These are phyloP conservation scores for Hirtodrosophila cameraria DNA, from an alignment of 2,888 invertebrate genomes.

Conservation along the genomic window DNA sequence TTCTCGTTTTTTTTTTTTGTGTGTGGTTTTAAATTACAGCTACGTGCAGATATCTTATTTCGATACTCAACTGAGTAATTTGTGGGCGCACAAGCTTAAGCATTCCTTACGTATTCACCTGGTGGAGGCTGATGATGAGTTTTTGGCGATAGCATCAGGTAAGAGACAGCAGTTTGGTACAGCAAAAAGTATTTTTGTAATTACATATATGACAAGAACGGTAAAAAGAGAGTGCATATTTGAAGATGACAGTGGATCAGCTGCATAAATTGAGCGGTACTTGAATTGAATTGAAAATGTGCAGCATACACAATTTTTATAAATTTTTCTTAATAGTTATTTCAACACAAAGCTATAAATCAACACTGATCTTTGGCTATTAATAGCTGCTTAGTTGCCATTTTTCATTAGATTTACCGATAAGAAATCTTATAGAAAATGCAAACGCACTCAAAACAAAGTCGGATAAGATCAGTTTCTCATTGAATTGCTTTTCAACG, in stretches of 20 bases:
- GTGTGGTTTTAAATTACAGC: constrained; percentile 75
- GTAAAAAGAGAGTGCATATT: background rate
- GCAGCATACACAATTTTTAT: no score
- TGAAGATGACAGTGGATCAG: background rate
- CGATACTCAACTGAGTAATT: constrained; percentile 50
- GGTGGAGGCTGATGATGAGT: constrained; percentile 53
- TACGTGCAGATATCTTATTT: constrained; percentile 80
- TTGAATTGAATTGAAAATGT: no score
- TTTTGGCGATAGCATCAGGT: constrained; percentile 61
- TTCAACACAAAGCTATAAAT: constrained; percentile 29
- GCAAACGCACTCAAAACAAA: constrained; percentile 62
- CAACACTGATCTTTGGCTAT: constrained; percentile 16
- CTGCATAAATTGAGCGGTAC: background rate
- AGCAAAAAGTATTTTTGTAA: constrained; percentile 12
- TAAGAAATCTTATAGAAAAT: constrained; percentile 35
- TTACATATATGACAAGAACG: constrained; percentile 9
- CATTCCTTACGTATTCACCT: constrained; percentile 44
- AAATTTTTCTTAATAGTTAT: background rate
- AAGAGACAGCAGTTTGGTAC: constrained; percentile 31
- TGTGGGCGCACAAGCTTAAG: constrained; percentile 55
- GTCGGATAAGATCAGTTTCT: constrained; percentile 59
- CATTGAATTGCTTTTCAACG: constrained; percentile 63
- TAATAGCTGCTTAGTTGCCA: constrained; percentile 32
- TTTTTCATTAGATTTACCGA: constrained; percentile 45
- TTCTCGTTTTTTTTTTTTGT: constrained; percentile 32